Conservation (phyloP, 2,797 vertebrate genomes). For the Esox masquinongy region DNA sequence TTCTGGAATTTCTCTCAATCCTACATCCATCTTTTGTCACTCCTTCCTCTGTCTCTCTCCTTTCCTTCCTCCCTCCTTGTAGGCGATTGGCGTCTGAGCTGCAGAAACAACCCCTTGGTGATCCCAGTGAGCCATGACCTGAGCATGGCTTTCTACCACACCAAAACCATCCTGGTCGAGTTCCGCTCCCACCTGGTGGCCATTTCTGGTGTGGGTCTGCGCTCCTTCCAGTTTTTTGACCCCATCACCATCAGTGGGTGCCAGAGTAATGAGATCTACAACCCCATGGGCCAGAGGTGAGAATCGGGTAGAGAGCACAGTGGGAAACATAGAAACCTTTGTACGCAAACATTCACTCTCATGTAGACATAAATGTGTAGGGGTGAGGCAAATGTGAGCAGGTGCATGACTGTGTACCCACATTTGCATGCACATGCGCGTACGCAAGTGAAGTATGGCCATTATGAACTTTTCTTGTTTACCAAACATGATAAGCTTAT, state of each 20-base stretch:
- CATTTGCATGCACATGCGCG: not conserved
- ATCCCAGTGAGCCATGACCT: conserved; percentile 97
- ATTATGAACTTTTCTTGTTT: conserved; percentile 60
- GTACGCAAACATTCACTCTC: not conserved
- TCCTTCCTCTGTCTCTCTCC: not conserved
- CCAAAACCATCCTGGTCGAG: conserved; percentile 89
- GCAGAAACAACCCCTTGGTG: conserved; percentile 95
- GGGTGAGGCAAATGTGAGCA: conserved; percentile 1
- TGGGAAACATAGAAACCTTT: not conserved
- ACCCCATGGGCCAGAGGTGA: conserved; percentile 94
- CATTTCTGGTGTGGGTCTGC: conserved; percentile 95
- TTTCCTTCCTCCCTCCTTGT: conserved; percentile 20
- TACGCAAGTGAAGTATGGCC: conserved; percentile 46
- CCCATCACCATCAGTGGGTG: conserved; percentile 96
- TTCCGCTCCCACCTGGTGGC: conserved; percentile 90
- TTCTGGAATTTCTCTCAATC: not conserved
- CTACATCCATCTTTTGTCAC: not conserved
- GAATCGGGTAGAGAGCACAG: conserved; percentile 29
- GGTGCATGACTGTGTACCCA: not conserved
- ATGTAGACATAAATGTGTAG: not conserved
- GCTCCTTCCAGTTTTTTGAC: conserved; percentile 98
- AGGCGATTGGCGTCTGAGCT: conserved; percentile 96
- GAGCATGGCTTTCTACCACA: conserved; percentile 95
- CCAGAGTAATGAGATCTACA: conserved; percentile 98
- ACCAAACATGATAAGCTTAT: conserved; percentile 58